Conservation (phyloP, 1,140 invertebrate genomes). For the Sinonovacula constricta region DNA sequence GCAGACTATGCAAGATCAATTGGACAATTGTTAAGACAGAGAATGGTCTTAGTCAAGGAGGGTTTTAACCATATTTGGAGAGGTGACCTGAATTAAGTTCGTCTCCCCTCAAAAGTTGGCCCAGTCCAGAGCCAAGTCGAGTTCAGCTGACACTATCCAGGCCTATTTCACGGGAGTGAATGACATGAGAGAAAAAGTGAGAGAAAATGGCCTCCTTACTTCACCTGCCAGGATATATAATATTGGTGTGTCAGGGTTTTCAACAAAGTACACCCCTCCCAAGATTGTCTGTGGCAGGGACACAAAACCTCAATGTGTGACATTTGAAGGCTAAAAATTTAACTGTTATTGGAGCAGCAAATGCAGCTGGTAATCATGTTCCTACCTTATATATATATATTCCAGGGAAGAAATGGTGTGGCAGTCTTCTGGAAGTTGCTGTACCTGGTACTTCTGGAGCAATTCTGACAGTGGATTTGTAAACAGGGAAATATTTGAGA, state of each 20-base stretch:
- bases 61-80: slow-evolving; percentile 39
- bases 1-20: slow-evolving; percentile 29
- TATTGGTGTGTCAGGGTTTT: slow-evolving; percentile 44
- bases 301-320: slow-evolving; percentile 5
- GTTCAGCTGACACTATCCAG: slow-evolving; percentile 19
- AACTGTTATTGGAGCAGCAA: slow-evolving; percentile 51
- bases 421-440: slow-evolving; percentile 76
- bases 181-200: slow-evolving; percentile 3
- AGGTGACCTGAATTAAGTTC: slow-evolving; percentile 39
- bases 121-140: slow-evolving; percentile 20
- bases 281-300: slow-evolving; percentile 21
- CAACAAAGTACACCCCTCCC: slow-evolving; percentile 14
- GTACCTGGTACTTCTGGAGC: slow-evolving; percentile 73
- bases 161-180: slow-evolving; percentile 43
- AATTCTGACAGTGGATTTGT: slow-evolving; percentile 78
- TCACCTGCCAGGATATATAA: slow-evolving; percentile 29
- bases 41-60: slow-evolving; percentile 3
- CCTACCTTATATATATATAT: slow-evolving; percentile 68
- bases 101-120: slow-evolving; percentile 35
- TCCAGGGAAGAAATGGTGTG: slow-evolving; percentile 54
- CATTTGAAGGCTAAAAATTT: slow-evolving; percentile 46
- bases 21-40: slow-evolving; percentile 16
- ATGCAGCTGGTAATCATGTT: slow-evolving; percentile 57
- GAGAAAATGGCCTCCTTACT: neutral
- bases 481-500: slow-evolving; percentile 74